Conservation (phyloP, 1,140 invertebrate species). For the Cepaea nemoralis region DNA sequence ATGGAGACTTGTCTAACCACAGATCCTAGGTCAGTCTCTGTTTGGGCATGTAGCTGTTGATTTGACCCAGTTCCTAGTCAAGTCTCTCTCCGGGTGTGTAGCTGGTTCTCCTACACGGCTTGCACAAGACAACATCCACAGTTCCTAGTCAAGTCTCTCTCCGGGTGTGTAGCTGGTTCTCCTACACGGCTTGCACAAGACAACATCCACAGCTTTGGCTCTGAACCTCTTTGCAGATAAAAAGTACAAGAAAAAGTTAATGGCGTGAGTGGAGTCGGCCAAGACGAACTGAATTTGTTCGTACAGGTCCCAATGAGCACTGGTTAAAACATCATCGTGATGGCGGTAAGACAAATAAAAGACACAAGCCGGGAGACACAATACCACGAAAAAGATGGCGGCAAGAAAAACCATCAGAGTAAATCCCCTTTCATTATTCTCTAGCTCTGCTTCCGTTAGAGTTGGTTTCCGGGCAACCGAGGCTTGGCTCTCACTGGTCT, state of each 20-base stretch:
- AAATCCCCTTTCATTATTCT: background rate
- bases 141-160: too few species aligned
- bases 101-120: too few species aligned
- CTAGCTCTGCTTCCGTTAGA: background rate
- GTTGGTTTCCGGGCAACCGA: background rate
- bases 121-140: conserved; percentile 19
- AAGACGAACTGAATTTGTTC: conserved; percentile 39
- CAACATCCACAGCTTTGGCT: conserved; percentile 8
- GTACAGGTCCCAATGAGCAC: conserved; percentile 25
- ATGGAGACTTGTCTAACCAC: too few species aligned
- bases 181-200: background rate
- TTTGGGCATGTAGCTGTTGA: too few species aligned
- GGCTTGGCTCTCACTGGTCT: background rate
- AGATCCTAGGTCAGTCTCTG: too few species aligned
- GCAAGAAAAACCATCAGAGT: conserved; percentile 45
- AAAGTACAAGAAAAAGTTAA: conserved; percentile 50
- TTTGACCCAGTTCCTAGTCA: too few species aligned
- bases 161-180: too few species aligned
- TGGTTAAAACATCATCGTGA: background rate
- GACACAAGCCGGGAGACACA: conserved; percentile 40
- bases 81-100: too few species aligned
- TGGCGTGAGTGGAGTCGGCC: conserved; percentile 40
- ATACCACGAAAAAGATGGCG: conserved; percentile 43
- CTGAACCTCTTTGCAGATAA: conserved; percentile 38
- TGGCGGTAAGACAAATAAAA: conserved; percentile 13